Base-by-base conservation (phyloP, 2,113 vertebrate species). In the Herpetotheres cachinnans region DNA sequence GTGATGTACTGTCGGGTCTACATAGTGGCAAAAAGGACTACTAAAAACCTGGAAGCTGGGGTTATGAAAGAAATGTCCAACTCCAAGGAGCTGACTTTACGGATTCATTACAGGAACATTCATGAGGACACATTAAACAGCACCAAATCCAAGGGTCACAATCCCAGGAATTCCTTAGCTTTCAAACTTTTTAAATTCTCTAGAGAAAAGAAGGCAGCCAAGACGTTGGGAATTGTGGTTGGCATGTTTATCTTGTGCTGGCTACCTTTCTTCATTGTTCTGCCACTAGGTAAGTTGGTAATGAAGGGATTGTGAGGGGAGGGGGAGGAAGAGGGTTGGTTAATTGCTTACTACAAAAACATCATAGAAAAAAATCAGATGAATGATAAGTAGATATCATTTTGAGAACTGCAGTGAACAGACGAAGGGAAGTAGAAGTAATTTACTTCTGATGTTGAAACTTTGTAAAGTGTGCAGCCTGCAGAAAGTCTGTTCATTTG, bases 1-100 rank as follows among this genome's bases (percentile, higher is more conserved):
- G 98, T 98, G 86, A 99, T 99, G 99, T 99, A 99, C 97, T 99
- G 98, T 93, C 99, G 99, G 5, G 99, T 99, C 70, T 99, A 99
- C 94, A 95, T 99, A 22, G 99, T 99, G 30, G 99, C 99, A 97
- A 99, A 99, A 97, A 98, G 99, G 97, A 99, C 99, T 97, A 99
- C 99, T 26, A 99, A 99, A 98, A 99, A 99, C 96, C 97, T 99
- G 91, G 99, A 99, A 89, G 99, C 99, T 3, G 99, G 99, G 9
- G 99, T 99, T 97, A 99, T 99, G 99, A 99, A 98, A 54, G 99
- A 99, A 97, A 99, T 98, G 97, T 99, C 99, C 97, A 98, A 99
- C 97, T 99, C 99, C 86, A 98, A 99, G 79, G 99, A 99, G 97
- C 97, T 99, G 96, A 99, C 99, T 58, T 98, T 99, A 76, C 97